phyloP scores from a whole-genome alignment of 2,797 vertebrate species.

The Intellagama lesueurii region DNA sequence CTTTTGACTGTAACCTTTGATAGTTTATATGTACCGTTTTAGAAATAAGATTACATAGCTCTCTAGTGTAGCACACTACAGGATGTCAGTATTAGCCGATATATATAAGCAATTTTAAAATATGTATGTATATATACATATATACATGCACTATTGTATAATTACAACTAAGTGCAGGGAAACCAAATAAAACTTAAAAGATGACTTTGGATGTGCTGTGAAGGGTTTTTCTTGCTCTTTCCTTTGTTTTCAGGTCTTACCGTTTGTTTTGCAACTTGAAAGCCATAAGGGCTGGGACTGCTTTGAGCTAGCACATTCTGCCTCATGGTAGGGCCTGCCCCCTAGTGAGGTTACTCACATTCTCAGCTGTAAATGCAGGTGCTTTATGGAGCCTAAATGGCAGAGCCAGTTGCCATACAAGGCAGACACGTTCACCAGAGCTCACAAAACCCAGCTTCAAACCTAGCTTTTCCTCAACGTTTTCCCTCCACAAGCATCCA shows the following conservation, averaged over 20 bases:
- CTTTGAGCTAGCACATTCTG: too few relatives aligned
- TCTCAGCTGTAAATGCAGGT: too few relatives aligned
- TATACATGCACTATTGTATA: constrained; percentile 81
- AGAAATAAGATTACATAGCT: constrained; percentile 82
- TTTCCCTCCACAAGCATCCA: too few relatives aligned
- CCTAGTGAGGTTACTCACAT: too few relatives aligned
- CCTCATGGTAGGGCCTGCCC: too few relatives aligned
- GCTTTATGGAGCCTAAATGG: too few relatives aligned
- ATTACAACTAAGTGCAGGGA: constrained; percentile 73
- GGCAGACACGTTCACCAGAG: too few relatives aligned
- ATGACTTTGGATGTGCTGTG: not conserved
- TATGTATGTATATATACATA: constrained; percentile 56
- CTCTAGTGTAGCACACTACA: constrained; percentile 82
- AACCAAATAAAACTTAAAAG: constrained; percentile 61
- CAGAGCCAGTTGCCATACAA: too few relatives aligned
- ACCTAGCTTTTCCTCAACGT: too few relatives aligned
- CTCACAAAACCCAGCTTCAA: too few relatives aligned
- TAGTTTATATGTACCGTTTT: constrained; percentile 80
- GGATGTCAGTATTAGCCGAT: constrained; percentile 86
- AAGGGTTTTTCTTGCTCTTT: not conserved
- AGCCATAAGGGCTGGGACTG: not conserved
- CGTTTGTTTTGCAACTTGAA: not conserved
- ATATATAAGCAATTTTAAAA: constrained; percentile 82
- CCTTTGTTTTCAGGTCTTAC: too few relatives aligned
- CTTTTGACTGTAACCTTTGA: constrained; percentile 85